Conservation (phyloP, 37 sponge, comb jelly and placozoan species). For the Agelas oroides region DNA sequence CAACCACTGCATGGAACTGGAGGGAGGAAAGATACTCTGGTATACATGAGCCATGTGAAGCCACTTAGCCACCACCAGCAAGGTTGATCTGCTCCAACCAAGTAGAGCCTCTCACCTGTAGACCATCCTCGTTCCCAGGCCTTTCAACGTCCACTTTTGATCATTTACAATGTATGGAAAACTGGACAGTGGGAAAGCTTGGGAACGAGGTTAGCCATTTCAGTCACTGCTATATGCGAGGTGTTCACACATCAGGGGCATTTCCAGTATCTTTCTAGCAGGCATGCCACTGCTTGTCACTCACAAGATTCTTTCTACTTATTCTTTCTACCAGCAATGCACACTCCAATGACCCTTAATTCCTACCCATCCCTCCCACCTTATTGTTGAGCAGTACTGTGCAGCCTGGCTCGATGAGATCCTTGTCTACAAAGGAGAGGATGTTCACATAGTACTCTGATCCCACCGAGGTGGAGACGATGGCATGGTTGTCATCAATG, state of each 20-base stretch:
- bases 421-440: conserved; percentile 98
- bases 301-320: no score
- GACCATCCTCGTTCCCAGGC: no score
- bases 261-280: no score
- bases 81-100: background rate
- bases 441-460: conserved; percentile 99
- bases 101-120: background rate
- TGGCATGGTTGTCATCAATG: conserved; percentile 99
- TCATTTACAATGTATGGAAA: no score
- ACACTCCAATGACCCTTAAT: no score
- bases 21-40: background rate
- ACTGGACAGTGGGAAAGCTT: no score
- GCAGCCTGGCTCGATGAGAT: conserved; percentile 97
- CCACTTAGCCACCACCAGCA: background rate
- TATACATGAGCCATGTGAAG: background rate
- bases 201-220: no score
- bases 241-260: no score
- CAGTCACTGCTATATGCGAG: no score
- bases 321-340: no score
- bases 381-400: conserved; percentile 98
- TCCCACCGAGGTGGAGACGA: conserved; percentile 96
- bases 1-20: conserved; percentile 97
- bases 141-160: no score
- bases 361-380: conserved; percentile 54
- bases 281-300: no score